Percentiles rank a stretch among this genome's conserved stretches.
phyloP scores from a whole-genome alignment of 2,797 vertebrate species.

The Oreochromis mossambicus region DNA sequence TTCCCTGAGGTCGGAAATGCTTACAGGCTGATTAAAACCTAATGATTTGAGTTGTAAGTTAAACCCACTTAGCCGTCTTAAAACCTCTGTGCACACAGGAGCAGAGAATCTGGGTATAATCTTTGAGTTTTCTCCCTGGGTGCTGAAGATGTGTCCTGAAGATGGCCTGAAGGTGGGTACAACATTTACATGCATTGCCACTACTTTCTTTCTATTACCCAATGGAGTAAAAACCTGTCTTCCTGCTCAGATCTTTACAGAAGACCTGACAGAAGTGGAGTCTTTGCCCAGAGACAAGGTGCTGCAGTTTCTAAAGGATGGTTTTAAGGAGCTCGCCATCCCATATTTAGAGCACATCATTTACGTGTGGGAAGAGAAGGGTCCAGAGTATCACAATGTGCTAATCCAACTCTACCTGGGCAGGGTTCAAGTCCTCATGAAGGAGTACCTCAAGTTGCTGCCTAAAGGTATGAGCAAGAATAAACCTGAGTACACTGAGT shows the following conservation, averaged over 20 bases:
- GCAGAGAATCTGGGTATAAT: constrained; percentile 91
- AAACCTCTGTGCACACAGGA: constrained; percentile 67
- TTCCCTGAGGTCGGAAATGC: not conserved
- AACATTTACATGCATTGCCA: not conserved
- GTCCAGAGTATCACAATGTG: constrained; percentile 91
- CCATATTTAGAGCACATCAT: constrained; percentile 97
- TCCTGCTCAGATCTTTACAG: constrained; percentile 89
- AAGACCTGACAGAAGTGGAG: constrained; percentile 96
- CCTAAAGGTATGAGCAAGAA: constrained; percentile 78
- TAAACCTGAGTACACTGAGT: not conserved
- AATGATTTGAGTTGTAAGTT: not conserved
- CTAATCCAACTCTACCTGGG: constrained; percentile 96
- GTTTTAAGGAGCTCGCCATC: constrained; percentile 89
- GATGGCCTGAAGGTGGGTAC: constrained; percentile 89
- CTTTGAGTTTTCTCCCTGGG: constrained; percentile 96
- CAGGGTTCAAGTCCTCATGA: constrained; percentile 94
- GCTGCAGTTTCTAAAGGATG: constrained; percentile 89
- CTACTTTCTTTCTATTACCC: not conserved
- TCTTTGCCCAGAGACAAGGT: constrained; percentile 88
- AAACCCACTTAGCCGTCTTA: not conserved
- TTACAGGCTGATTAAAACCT: not conserved
- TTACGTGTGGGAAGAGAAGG: constrained; percentile 87
- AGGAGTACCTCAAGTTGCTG: constrained; percentile 87
- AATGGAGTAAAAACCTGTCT: not conserved
- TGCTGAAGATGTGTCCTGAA: constrained; percentile 91